Evolutionary conservation across 1,140 invertebrate species (phyloP), one percentile per base, ranked within the genome.

Genomic region (Listronotus bonariensis): DNA sequence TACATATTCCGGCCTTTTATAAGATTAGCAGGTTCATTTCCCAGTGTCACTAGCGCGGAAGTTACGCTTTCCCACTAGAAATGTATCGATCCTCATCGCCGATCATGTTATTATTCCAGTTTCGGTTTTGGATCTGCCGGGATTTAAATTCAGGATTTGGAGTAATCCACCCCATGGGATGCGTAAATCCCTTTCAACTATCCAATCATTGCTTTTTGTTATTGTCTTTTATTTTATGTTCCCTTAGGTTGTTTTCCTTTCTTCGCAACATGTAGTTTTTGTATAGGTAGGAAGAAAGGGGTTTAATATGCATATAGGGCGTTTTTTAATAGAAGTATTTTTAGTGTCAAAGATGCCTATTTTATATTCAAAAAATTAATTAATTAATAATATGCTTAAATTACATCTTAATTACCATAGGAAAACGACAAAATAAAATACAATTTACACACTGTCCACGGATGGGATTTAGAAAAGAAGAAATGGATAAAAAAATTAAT

Each of bases 81-180:
- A 65, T 51, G 63, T 58, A 65, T 65, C 63, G 63, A 65, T 58
- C 63, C 43, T 31, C 20, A 10, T 46, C 12, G 20, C 61, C 51
- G 51, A 55, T 53, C 38, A 65, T 43, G 63, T 58, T 65, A 65
- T 65, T 65, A 65, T 65, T 65, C 63, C 63, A 65, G 63, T 65
- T 65, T 65, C 63, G 63, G 54, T 59, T 65, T 51, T 54, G 36
- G 46, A 55, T 65, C 60, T 51, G 59, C 40, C 11, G 49, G 60
- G 60, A 62, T 62, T 62, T 42, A 54, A 58, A 58, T 58, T 45
- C 40, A 46, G 55, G 63, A 65, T 65, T 65, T 65, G 26, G 41
- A 26, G 42, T 65, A 59, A 65, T 65, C 56, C 54, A 63, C 61
- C 61, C 61, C 61, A 36, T 32, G 61, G 53, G 61, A 63, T 34